These are phyloP conservation scores for Rotaria socialis DNA, from an alignment of 2,888 invertebrate species.

Conservation along the genomic window DNA sequence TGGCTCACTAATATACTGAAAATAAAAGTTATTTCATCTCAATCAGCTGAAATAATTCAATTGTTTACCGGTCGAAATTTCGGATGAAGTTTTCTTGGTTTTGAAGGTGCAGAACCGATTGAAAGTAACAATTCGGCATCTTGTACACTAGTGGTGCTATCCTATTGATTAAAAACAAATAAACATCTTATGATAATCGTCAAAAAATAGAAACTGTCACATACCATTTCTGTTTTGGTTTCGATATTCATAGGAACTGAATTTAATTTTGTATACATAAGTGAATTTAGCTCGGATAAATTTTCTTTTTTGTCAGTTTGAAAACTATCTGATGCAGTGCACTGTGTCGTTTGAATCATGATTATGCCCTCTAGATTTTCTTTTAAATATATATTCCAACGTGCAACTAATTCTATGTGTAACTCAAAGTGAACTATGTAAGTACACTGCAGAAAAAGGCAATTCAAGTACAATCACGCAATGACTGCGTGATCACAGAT, in stretches of 20 bases:
- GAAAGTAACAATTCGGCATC: neutral
- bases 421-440: neutral
- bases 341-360: neutral
- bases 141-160: neutral
- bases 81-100: constrained; percentile 30
- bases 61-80: neutral
- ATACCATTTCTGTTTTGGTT: neutral
- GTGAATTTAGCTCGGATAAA: neutral
- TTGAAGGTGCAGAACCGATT: neutral
- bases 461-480: constrained; percentile 7
- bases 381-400: neutral
- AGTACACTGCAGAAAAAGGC: neutral
- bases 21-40: too few relatives aligned
- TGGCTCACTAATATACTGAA: neutral
- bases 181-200: neutral
- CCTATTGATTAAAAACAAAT: neutral
- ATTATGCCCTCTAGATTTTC: neutral
- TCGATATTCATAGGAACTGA: neutral
- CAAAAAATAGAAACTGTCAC: neutral
- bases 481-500: neutral
- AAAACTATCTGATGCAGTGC: neutral
- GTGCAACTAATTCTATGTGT: neutral
- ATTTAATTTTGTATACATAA: neutral
- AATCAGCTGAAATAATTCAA: too few relatives aligned
- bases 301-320: neutral